These are phyloP conservation scores for Panagrolaimus sp. DNA, from an alignment of 1,140 invertebrate species.

Conservation along the genomic window DNA sequence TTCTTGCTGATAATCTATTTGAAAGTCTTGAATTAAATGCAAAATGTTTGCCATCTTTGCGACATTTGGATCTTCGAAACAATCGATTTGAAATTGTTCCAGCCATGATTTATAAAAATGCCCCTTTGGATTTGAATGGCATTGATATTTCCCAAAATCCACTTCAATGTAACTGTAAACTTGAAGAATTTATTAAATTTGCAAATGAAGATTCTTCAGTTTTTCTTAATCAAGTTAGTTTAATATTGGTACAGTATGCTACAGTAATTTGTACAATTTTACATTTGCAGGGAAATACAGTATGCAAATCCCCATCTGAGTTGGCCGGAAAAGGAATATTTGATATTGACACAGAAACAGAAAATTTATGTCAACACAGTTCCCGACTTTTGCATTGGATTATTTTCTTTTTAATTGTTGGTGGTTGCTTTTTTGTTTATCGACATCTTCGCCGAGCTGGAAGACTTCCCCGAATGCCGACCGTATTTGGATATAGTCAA, in stretches of 20 bases:
- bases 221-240: constrained; percentile 36
- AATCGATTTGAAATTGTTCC: constrained; percentile 27
- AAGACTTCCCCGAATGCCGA: constrained; percentile 4
- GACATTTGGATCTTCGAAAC: constrained; percentile 25
- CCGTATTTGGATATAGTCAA: background rate
- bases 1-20: constrained; percentile 34
- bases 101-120: constrained; percentile 26
- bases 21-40: constrained; percentile 27
- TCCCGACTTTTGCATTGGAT: constrained; percentile 30
- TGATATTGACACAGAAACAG: constrained; percentile 15
- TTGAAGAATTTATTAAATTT: constrained; percentile 38
- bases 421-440: constrained; percentile 10
- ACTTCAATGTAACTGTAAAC: constrained; percentile 33
- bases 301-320: constrained; percentile 26
- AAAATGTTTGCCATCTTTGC: constrained; percentile 24
- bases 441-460: constrained; percentile 6
- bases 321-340: constrained; percentile 28
- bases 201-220: constrained; percentile 26
- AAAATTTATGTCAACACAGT: constrained; percentile 22
- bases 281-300: constrained; percentile 29
- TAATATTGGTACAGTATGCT: background rate
- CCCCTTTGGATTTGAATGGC: constrained; percentile 17
- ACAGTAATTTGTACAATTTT: background rate
- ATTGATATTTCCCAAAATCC: constrained; percentile 44
- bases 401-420: constrained; percentile 26